Evolutionary conservation across 2,797 vertebrate genomes (phyloP).

Genomic region (Macroramphosus scolopax): DNA sequence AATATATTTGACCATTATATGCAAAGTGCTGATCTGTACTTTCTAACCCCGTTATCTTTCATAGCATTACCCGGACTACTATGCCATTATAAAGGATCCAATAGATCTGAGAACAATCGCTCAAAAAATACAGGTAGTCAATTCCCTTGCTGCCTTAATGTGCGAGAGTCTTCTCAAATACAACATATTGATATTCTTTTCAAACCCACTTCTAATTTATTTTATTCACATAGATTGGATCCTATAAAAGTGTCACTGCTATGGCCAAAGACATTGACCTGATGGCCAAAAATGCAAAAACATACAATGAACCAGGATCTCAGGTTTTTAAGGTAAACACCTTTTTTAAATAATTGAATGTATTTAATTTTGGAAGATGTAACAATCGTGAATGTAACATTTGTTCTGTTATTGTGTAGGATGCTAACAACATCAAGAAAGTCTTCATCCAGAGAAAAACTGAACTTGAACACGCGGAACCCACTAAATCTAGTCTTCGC

Average conservation of each 20-base stretch:
- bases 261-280: conserved; percentile 98
- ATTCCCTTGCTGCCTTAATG: neutral
- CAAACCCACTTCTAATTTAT: neutral
- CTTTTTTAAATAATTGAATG: neutral
- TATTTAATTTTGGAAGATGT: neutral
- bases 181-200: neutral
- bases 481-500: conserved; percentile 93
- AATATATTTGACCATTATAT: too few relatives aligned
- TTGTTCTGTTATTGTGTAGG: conserved; percentile 75
- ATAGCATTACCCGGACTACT: conserved; percentile 99
- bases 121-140: conserved; percentile 95
- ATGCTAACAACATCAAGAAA: conserved; percentile 98
- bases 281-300: conserved; percentile 98
- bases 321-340: conserved; percentile 94
- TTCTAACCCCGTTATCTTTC: conserved; percentile 47
- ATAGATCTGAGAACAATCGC: conserved; percentile 95
- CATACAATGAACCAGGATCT: conserved; percentile 98
- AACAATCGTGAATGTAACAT: neutral
- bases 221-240: conserved; percentile 79
- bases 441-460: conserved; percentile 94
- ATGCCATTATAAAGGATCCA: conserved; percentile 98
- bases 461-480: conserved; percentile 94
- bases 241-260: conserved; percentile 91
- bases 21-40: neutral
- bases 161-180: neutral